Evolutionary conservation across 1,140 invertebrate genomes (phyloP).

Genomic region (Caenorhabditis remanei): DNA sequence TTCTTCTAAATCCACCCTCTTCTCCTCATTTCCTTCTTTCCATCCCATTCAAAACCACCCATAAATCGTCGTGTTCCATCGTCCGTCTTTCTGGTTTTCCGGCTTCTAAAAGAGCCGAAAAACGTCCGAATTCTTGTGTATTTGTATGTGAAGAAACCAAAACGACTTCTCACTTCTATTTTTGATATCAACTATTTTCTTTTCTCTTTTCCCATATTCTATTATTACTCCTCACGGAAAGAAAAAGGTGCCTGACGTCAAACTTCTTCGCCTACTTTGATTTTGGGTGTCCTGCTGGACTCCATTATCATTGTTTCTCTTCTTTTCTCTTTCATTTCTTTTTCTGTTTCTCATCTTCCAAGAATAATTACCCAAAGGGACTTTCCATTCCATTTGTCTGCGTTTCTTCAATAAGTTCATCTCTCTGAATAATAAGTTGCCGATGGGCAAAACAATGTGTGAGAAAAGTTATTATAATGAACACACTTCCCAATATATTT

Average conservation of each 20-base stretch:
- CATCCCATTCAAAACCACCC: slow-evolving; percentile 21
- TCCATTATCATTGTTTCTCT: slow-evolving; percentile 11
- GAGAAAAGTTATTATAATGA: slow-evolving; percentile 37
- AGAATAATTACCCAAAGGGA: slow-evolving; percentile 38
- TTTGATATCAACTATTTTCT: background rate
- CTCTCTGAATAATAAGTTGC: slow-evolving; percentile 28
- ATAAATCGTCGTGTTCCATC: slow-evolving; percentile 32
- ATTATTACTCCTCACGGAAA: background rate
- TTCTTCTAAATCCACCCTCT: background rate
- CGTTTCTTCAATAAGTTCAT: background rate
- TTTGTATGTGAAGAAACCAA: background rate
- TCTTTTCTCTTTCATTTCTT: background rate
- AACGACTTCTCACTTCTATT: slow-evolving; percentile 9
- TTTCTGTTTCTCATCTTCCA: slow-evolving; percentile 20
- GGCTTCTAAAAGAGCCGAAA: background rate
- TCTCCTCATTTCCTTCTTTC: slow-evolving; percentile 7
- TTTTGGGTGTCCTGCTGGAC: background rate
- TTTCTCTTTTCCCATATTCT: background rate
- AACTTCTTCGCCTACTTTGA: background rate
- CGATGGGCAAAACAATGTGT: slow-evolving; percentile 29
- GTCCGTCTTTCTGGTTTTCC: background rate
- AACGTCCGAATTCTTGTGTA: background rate
- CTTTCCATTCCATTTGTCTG: background rate
- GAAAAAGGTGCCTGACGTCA: background rate
- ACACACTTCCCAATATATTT: slow-evolving; percentile 10